Evolutionary conservation across 2,113 vertebrate genomes (phyloP).

Genomic region (Centropus unirufus): DNA sequence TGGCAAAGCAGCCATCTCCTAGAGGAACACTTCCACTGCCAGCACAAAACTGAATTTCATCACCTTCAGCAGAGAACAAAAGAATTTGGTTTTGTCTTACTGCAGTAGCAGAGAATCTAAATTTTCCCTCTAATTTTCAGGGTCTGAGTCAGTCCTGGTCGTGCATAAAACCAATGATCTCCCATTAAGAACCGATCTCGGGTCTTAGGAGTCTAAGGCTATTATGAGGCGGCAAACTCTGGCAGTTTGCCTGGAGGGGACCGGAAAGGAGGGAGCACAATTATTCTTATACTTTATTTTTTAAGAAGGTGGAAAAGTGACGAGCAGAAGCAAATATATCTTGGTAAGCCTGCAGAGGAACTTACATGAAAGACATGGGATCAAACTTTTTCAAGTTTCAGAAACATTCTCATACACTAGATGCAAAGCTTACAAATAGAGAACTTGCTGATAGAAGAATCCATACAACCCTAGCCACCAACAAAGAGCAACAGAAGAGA

Average conservation of each 20-base stretch:
- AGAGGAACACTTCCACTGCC: not conserved
- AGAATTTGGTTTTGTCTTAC: not conserved
- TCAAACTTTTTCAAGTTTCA: not conserved
- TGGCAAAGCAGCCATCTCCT: not conserved
- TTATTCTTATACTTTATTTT: not conserved
- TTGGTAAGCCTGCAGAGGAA: not conserved
- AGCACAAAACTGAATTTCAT: not conserved
- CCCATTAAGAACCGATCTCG: not conserved
- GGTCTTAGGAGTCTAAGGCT: not conserved
- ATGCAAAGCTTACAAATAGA: not conserved
- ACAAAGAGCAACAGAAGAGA: not conserved
- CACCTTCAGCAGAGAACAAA: not conserved
- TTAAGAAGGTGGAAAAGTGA: not conserved
- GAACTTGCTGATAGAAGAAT: not conserved
- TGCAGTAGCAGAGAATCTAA: not conserved
- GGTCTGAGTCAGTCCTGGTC: not conserved
- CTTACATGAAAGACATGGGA: not conserved
- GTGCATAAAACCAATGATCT: not conserved
- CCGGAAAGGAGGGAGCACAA: not conserved
- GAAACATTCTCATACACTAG: accelerated
- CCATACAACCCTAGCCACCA: not conserved
- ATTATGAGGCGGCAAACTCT: not conserved
- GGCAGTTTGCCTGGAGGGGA: not conserved
- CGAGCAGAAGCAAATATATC: not conserved
- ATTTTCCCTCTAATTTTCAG: not conserved